Base-by-base conservation (phyloP, 2,113 vertebrate genomes). In the Rhinichthys klamathensis region DNA sequence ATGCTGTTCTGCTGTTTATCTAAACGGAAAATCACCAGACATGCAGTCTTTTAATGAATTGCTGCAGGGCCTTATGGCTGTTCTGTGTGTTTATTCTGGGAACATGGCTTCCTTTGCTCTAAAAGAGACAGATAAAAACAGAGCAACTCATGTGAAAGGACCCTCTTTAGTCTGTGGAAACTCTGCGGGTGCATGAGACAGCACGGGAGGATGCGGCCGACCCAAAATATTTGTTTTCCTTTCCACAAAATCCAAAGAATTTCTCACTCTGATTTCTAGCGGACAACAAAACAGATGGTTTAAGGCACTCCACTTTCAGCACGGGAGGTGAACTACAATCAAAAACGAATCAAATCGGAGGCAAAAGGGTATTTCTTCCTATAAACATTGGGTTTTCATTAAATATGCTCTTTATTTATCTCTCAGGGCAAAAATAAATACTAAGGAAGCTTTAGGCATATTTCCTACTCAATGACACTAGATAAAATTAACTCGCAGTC, bases 201-300 rank as follows among this genome's bases (percentile, higher is more conserved):
- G 61, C 23, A 30, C 6, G 12, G 30, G 87, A 65, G 72, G 76
- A 87, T 23, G 23, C 35, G 82, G 51, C 41, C 83, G 49, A 80
- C 54, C 86, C 80, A 27, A 61, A 61, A 38, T 76, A 60, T 86
- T 87, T 88, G 76, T 79, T 87, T 87, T 87, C 70, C 80, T 73
- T 86, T 75, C 65, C 74, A 51, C 76, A 86, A 84, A 80, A 83
- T 83, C 54, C 77, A 63, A 83, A 81, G 87, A 80, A 84, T 87
- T 72, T 89, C 89, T 79, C 87, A 84, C 85, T 67, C 72, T 49
- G 83, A 80, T 87, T 82, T 85, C 78, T 78, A 86, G 63, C 27
- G 82, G 72, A 80, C 85, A 86, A 86, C 67, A 86, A 78, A 86
- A 79, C 49, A 84, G 15, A 46, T 21, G 27, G 38, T 78, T 78